Base-by-base conservation (phyloP, 2,113 vertebrate species). In the Myotis davidii region DNA sequence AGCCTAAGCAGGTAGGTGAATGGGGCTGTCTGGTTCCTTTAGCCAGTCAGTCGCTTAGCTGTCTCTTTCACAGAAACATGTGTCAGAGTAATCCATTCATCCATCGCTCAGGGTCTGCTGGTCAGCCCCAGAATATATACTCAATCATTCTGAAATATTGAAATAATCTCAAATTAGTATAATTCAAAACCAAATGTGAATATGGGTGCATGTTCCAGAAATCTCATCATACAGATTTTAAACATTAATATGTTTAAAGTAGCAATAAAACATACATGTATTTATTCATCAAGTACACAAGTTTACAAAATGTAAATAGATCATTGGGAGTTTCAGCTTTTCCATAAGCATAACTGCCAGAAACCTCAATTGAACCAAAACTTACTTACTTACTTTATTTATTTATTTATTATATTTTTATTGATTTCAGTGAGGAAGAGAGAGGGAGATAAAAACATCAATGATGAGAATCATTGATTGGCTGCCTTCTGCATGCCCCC, bases 131-230 rank as follows among this genome's bases (percentile, higher is more conserved):
- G 23, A 59, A 59, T 48, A 61, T 48, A 77, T 25, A 84, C n/a
- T 78, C 20, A 52, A 64, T 91, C 72, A 90, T 87, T 87, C 54
- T 82, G 90, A 96, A 92, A 69, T 81, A 52, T 4, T 91, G 54
- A 94, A 77, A 91, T 65, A 14, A 78, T 82, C 83, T 93, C 25
- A 96, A 89, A 78, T 72, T 73, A 88, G 6, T 37, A 4, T 83
- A 65, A 67, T 88, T 67, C 27, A 85, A 81, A 81, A 18, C 16
- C n/a, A 78, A 97, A 56, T 91, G 50, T 82, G 69, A 88, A 50
- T 69, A 78, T 85, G 34, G n/a, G 21, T 85, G 9, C 32, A 85
- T 65, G 90, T 21, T 93, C 39, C 37, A 88, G 82, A 83, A 61
- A n/a, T 23, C 12, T 93, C 85, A 84, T 72, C n/a, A 78, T 17